These are phyloP conservation scores for Tenebrio molitor DNA, from an alignment of 1,140 invertebrate genomes.

Conservation along the genomic window DNA sequence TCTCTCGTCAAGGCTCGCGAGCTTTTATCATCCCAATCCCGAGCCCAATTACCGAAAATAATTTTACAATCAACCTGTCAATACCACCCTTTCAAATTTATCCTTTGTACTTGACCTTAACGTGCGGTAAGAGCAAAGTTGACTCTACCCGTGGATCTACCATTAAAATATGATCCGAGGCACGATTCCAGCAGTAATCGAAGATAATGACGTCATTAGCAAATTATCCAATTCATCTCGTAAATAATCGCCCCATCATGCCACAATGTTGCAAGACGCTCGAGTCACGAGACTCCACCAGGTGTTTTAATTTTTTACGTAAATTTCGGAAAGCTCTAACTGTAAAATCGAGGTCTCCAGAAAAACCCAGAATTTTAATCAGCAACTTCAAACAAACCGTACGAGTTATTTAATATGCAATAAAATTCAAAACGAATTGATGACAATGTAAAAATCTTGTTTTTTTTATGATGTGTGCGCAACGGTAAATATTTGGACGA, in stretches of 20 bases:
- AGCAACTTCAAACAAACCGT: too few relatives aligned
- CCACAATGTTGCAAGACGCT: background rate
- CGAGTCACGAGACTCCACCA: background rate
- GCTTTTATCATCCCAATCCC: constrained; percentile 14
- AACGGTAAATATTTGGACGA: constrained; percentile 31
- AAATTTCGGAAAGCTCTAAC: background rate
- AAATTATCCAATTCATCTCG: constrained; percentile 31
- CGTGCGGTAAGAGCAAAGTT: background rate
- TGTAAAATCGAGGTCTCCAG: background rate
- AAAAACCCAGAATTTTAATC: background rate
- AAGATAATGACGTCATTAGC: constrained; percentile 20
- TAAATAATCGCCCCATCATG: background rate
- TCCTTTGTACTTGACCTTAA: constrained; percentile 28
- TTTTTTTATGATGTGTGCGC: background rate
- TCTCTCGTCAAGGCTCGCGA: constrained; percentile 12
- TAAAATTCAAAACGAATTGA: background rate
- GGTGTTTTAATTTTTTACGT: background rate
- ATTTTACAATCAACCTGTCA: background rate
- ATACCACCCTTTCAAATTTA: constrained; percentile 26
- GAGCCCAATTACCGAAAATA: background rate
- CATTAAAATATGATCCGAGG: constrained; percentile 8
- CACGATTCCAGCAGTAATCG: constrained; percentile 9
- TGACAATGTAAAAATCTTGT: constrained; percentile 11
- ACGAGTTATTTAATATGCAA: too few relatives aligned
- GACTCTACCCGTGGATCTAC: background rate